These are phyloP conservation scores for Lepus townsendii DNA, from an alignment of 2,797 vertebrate genomes.

Conservation along the genomic window DNA sequence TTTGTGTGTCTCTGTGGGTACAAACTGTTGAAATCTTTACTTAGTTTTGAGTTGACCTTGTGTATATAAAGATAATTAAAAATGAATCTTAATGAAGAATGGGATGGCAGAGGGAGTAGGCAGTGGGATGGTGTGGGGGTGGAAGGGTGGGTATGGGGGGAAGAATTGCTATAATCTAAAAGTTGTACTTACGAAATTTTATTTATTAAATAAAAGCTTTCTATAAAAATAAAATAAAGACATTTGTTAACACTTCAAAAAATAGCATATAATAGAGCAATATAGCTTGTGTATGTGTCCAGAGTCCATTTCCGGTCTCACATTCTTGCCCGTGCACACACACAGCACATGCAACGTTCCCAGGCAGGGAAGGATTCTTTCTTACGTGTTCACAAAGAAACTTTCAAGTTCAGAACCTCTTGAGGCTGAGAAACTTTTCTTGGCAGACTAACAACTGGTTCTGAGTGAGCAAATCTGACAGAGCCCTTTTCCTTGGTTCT, in stretches of 20 bases:
- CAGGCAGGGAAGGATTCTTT: not conserved
- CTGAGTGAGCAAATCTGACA: conserved; percentile 21
- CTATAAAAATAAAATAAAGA: no score
- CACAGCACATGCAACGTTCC: not conserved
- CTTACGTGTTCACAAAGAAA: conserved; percentile 38
- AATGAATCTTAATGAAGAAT: no score
- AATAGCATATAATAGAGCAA: not conserved
- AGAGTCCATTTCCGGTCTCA: not conserved
- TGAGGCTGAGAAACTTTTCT: conserved; percentile 64
- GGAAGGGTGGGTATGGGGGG: no score
- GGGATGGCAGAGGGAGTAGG: no score
- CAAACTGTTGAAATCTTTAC: no score
- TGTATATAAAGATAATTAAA: no score
- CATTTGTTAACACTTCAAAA: not conserved
- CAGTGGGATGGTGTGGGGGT: no score
- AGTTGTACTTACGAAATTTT: no score
- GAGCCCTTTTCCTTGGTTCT: not conserved
- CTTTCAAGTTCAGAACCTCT: conserved; percentile 62
- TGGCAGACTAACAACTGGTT: conserved; percentile 42
- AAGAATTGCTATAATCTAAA: no score
- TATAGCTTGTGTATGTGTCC: not conserved
- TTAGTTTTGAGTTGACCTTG: no score
- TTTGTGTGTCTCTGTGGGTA: no score
- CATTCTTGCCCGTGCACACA: fast-evolving
- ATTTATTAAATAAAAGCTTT: no score